Evolutionary conservation across 2,888 invertebrate genomes (phyloP), one percentile per base, ranked within the genome.

Genomic region (Chrysolina americana): DNA sequence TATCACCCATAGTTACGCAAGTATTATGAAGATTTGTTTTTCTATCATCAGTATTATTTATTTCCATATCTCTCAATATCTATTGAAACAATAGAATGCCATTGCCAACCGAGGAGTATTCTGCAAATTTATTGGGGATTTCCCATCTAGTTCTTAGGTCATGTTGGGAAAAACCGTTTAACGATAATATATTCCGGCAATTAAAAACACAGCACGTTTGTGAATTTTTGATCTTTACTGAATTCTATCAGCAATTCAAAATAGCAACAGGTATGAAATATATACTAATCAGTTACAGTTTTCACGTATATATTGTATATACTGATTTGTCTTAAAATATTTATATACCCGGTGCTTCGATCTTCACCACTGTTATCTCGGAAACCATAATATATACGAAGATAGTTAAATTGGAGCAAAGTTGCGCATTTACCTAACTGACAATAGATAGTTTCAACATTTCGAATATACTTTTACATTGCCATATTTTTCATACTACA

Each of bases 1-100:
- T 59, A 28, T 36, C 36, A 17, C 8, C 59, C 59, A 59, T 59
- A 59, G 8, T 59, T 59, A n/a, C 28, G n/a, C 11, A 59, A 59
- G 59, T 59, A 28, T 15, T 53, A 21, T 53, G 19, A 44, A 44
- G 44, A 53, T n/a, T 59, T 59, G 36, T 36, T 59, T 3, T 59
- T 59, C 5, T 10, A 11, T 53, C 53, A 59, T n/a, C 11, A 28
- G 36, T 13, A 13, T 21, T 11, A 6, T 53, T 21, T 11, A 53
- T 53, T 21, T 53, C 53, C 19, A 53, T 53, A 53, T 53, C 53
- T 36, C 8, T 0, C 36, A 36, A 3, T 36, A 21, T 13, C 21
- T 11, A 44, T 44, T 13, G 10, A 23, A 5, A 19, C 11, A 21
- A 11, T 53, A 9, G 13, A 53, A 11, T 53, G 11, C 19, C 11